Evolutionary conservation across 2,888 invertebrate species (phyloP).

Genomic region (Encarsia formosa): DNA sequence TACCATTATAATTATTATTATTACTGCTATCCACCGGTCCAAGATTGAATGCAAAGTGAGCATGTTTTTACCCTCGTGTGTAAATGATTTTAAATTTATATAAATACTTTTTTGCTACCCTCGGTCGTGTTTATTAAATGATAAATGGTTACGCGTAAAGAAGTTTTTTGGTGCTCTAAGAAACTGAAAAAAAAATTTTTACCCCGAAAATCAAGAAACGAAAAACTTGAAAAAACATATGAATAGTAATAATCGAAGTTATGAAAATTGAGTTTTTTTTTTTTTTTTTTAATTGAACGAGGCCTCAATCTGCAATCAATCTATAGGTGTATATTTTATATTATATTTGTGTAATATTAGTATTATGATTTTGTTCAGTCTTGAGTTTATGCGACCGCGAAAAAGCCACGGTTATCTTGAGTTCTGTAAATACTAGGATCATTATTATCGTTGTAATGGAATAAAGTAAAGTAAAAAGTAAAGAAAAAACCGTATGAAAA

Average conservation of each 20-base stretch:
- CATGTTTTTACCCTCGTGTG: conserved; percentile 17
- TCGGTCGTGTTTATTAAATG: no score
- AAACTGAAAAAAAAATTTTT: no score
- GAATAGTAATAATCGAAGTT: no score
- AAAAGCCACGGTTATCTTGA: conserved; percentile 28
- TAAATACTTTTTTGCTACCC: no score
- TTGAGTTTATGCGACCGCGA: conserved; percentile 31
- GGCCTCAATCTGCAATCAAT: conserved; percentile 19
- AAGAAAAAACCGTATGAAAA: conserved; percentile 17
- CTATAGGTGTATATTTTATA: conserved; percentile 25
- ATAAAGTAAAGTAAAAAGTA: conserved; percentile 17
- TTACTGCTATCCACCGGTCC: conserved; percentile 33
- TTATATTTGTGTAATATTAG: conserved; percentile 43
- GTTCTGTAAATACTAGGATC: conserved; percentile 40
- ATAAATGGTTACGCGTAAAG: no score
- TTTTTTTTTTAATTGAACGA: background rate
- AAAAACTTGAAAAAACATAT: no score
- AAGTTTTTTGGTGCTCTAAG: no score
- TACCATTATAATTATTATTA: conserved; percentile 32
- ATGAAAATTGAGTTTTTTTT: no score
- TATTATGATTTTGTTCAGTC: conserved; percentile 32
- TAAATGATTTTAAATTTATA: background rate
- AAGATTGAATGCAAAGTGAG: conserved; percentile 39
- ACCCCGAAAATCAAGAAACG: no score
- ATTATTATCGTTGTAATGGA: conserved; percentile 34